Conservation (phyloP, 2,797 vertebrate genomes). For the Trachops cirrhosus region DNA sequence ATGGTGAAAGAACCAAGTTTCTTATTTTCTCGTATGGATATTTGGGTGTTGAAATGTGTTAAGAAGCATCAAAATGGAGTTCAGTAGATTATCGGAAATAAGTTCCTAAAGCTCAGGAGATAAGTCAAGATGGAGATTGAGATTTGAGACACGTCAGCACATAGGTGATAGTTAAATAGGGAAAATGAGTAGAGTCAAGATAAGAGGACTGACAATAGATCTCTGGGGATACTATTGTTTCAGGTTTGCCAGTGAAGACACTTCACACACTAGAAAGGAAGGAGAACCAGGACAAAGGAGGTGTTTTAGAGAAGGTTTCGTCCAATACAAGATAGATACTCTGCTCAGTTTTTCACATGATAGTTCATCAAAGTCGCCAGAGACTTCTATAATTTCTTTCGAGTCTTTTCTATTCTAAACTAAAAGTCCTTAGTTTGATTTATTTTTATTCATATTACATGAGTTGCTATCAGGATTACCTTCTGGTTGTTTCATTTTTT, state of each 20-base stretch:
- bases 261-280: neutral
- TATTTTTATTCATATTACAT: conserved; percentile 13
- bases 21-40: neutral
- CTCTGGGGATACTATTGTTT: neutral
- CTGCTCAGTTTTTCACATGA: neutral
- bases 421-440: conserved; percentile 10
- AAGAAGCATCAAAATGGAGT: neutral
- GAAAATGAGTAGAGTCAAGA: neutral
- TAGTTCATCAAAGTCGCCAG: neutral
- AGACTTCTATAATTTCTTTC: neutral
- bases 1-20: neutral
- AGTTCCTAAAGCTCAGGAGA: neutral
- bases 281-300: neutral
- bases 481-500: neutral
- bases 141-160: neutral
- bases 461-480: neutral
- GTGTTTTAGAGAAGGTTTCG: conserved; percentile 4
- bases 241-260: neutral
- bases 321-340: neutral
- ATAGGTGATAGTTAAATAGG: neutral
- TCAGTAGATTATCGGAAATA: neutral
- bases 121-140: neutral
- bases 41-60: neutral
- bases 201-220: neutral
- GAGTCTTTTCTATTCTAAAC: conserved; percentile 3